Conservation (phyloP, 2,888 invertebrate genomes). For the Amphiduros pacificus region DNA sequence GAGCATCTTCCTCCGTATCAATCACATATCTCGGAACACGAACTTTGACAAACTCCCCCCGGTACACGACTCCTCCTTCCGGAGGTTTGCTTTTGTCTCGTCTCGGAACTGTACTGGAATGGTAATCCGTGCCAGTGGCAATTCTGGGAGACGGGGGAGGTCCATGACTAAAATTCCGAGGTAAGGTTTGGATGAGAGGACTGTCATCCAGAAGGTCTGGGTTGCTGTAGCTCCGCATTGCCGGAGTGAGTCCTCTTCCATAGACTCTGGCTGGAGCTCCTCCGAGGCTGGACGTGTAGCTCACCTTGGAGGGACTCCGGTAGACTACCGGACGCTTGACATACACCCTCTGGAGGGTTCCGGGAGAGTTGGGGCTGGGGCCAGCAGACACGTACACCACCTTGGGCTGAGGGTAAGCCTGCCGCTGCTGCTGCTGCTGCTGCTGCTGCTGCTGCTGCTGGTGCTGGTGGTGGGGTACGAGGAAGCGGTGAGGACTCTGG, state of each 20-base stretch:
- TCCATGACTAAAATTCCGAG: not conserved
- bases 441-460: not conserved
- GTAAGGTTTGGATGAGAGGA: not conserved
- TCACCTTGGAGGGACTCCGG: not conserved
- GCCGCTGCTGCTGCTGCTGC: not conserved
- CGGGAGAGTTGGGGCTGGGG: not conserved
- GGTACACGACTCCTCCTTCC: not conserved
- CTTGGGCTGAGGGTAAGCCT: not conserved
- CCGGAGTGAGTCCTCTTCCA: too few species aligned
- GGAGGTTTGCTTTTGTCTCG: not conserved
- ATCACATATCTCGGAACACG: not conserved
- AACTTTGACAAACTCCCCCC: not conserved
- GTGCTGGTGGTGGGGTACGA: not conserved
- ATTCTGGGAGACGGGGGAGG: not conserved
- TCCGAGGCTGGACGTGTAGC: not conserved
- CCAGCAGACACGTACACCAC: not conserved
- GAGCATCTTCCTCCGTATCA: not conserved
- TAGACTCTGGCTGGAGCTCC: too few species aligned
- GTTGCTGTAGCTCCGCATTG: slow-evolving; percentile 12
- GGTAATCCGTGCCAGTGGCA: too few species aligned
- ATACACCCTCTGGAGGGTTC: not conserved
- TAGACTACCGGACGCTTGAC: not conserved
- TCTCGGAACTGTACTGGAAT: not conserved
- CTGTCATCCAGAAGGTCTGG: slow-evolving; percentile 6
- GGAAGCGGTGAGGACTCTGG: too few species aligned